A percentile compares a stretch with the other conserved stretches of the same genome.
Conservation (phyloP, 1,140 invertebrate species). For the Meloidogyne hapla region DNA sequence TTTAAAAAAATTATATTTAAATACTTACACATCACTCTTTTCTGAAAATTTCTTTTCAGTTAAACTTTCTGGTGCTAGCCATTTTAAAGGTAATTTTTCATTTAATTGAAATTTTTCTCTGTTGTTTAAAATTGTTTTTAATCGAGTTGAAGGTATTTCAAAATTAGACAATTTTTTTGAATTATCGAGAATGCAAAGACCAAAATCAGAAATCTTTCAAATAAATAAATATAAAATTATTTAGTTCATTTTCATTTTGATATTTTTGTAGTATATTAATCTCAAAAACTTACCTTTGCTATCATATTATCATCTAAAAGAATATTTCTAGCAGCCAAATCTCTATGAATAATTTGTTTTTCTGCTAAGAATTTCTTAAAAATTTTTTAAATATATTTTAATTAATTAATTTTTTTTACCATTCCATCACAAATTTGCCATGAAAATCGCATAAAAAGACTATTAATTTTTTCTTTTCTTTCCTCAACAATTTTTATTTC, state of each 20-base stretch:
- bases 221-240: not conserved
- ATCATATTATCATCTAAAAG: not conserved
- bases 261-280: no score
- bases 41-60: not conserved
- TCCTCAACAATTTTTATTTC: not conserved
- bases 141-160: not conserved
- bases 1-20: not conserved
- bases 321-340: not conserved
- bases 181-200: not conserved
- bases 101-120: not conserved
- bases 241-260: no score
- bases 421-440: slow-evolving; percentile 5
- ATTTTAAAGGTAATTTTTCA: not conserved
- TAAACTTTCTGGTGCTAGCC: not conserved
- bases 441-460: not conserved
- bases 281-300: not conserved
- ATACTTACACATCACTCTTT: not conserved
- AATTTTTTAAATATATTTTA: not conserved
- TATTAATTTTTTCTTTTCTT: not conserved
- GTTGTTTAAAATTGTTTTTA: not conserved
- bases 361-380: not conserved
- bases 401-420: not conserved
- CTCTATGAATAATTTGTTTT: not conserved
- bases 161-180: not conserved
- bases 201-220: not conserved